These are phyloP conservation scores for Hydroisotoma schaefferi DNA, from an alignment of 2,888 invertebrate species.

Conservation along the genomic window DNA sequence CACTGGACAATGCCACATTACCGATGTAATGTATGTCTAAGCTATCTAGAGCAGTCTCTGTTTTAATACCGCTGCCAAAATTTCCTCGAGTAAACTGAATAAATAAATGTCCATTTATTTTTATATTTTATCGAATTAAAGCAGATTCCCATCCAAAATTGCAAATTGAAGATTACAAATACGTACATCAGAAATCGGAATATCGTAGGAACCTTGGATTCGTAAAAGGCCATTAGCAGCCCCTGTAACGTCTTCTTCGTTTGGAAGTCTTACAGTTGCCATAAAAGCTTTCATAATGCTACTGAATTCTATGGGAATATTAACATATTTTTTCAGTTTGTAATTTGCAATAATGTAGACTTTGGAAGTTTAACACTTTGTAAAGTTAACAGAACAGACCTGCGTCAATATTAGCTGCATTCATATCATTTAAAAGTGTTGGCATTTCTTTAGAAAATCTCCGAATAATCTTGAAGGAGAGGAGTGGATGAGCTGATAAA, in stretches of 20 bases:
- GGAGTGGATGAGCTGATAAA: conserved; percentile 41
- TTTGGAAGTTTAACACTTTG: too few species aligned
- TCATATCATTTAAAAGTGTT: conserved; percentile 28
- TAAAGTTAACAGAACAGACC: conserved; percentile 8
- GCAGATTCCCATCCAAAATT: too few species aligned
- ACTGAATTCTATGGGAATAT: conserved; percentile 9
- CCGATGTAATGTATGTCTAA: background rate
- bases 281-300: conserved; percentile 28
- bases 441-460: conserved; percentile 38
- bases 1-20: background rate
- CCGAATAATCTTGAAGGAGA: conserved; percentile 41
- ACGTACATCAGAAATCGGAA: conserved; percentile 17
- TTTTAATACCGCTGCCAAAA: background rate
- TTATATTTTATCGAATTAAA: background rate
- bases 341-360: too few species aligned
- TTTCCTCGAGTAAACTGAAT: background rate
- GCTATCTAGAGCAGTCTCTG: background rate
- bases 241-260: conserved; percentile 49
- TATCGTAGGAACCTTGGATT: conserved; percentile 50
- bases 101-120: too few species aligned
- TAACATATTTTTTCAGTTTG: background rate
- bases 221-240: conserved; percentile 50
- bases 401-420: too few species aligned
- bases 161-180: too few species aligned
- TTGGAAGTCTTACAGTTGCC: conserved; percentile 44